These are phyloP conservation scores for Hydractinia symbiolongicarpus DNA, from an alignment of 30 jellyfish, hydroid and myxozoan species.

Conservation along the genomic window DNA sequence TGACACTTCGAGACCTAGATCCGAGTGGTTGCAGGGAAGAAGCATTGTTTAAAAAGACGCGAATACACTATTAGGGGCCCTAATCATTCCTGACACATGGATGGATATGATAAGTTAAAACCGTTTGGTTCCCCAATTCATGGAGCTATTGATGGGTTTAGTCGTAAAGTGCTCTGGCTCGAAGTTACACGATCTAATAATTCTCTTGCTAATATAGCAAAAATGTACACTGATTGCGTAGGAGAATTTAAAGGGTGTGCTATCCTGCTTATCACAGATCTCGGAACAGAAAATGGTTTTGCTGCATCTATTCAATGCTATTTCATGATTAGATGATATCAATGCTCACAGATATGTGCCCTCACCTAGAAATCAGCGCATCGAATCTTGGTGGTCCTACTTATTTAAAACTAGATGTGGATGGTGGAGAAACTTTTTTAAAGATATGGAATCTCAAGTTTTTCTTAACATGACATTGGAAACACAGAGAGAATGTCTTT, in stretches of 20 bases:
- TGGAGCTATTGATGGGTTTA: constrained; percentile 53
- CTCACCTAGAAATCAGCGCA: too few relatives aligned
- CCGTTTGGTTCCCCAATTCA: constrained; percentile 59
- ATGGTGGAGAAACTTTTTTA: constrained; percentile 55
- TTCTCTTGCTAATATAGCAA: constrained; percentile 25
- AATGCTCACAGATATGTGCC: constrained; percentile 48
- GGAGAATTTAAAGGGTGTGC: constrained; percentile 38
- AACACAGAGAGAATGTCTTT: constrained; percentile 36
- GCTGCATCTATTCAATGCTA: constrained; percentile 47
- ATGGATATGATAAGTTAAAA: constrained; percentile 31
- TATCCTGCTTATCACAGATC: constrained; percentile 38
- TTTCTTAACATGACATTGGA: constrained; percentile 28
- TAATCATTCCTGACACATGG: constrained; percentile 38
- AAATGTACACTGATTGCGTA: constrained; percentile 23
- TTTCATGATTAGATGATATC: constrained; percentile 23
- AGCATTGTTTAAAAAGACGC: not conserved
- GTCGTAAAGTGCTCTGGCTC: constrained; percentile 49
- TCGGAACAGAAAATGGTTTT: constrained; percentile 58
- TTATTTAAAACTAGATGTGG: constrained; percentile 20
- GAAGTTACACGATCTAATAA: constrained; percentile 38
- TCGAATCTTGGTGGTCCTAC: constrained; percentile 35
- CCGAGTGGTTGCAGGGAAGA: constrained; percentile 7
- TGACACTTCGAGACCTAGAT: constrained; percentile 23
- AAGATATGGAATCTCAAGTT: constrained; percentile 29
- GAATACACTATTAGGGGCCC: constrained; percentile 22